Percentiles rank a stretch among this genome's conserved stretches.
Conservation (phyloP, 2,888 invertebrate species). For the Microctonus aethiopoides region DNA sequence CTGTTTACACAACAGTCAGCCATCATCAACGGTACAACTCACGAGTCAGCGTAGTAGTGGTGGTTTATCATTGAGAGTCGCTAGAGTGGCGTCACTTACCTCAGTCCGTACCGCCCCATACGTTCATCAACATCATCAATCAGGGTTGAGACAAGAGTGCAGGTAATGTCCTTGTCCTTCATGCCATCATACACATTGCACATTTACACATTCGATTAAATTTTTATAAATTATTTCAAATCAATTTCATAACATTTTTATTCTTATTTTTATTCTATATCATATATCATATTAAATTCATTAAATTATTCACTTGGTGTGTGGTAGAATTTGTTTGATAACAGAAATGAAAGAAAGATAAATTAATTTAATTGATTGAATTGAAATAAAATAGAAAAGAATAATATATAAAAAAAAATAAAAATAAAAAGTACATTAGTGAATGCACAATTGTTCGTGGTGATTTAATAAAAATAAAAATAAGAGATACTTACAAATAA, state of each 20-base stretch:
- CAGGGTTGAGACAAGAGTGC: conserved; percentile 64
- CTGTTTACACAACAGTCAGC: conserved; percentile 60
- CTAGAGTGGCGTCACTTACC: conserved; percentile 68
- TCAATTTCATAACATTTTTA: too few relatives aligned
- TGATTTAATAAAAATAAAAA: conserved; percentile 1
- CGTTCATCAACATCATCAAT: conserved; percentile 63
- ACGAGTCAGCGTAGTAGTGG: conserved; percentile 62
- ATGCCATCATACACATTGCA: conserved; percentile 34
- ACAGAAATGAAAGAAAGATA: not conserved
- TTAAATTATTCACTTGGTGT: not conserved
- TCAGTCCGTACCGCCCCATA: conserved; percentile 67
- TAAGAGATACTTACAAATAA: conserved; percentile 21
- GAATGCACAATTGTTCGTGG: conserved; percentile 19
- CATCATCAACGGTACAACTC: conserved; percentile 60
- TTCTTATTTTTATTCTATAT: too few relatives aligned
- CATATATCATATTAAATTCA: not conserved
- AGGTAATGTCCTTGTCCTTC: conserved; percentile 54
- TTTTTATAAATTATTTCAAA: not conserved
- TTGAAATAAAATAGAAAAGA: conserved; percentile 19
- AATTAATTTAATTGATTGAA: not conserved
- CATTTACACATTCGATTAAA: not conserved
- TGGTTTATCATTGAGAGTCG: conserved; percentile 66
- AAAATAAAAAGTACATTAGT: conserved; percentile 21
- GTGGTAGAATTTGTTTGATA: not conserved
- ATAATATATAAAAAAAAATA: conserved; percentile 40